Evolutionary conservation across 2,113 vertebrate species (phyloP).

Genomic region (Isurus oxyrinchus): DNA sequence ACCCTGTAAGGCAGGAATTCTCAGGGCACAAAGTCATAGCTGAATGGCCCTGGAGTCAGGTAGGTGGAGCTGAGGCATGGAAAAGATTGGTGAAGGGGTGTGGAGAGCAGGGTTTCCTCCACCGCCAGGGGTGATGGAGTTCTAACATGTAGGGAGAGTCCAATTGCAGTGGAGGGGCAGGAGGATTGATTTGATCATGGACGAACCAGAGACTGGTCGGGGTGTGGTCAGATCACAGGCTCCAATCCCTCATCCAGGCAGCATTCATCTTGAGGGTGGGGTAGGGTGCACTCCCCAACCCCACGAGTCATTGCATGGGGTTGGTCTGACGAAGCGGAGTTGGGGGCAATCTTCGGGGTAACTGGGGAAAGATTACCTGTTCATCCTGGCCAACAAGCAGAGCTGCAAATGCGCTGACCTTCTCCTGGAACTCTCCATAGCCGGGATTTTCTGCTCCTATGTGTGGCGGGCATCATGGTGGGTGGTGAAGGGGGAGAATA

Average conservation of each 20-base stretch:
- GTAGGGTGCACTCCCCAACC: too few species aligned
- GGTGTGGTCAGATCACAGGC: neutral
- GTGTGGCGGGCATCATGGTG: too few species aligned
- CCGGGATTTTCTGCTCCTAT: too few species aligned
- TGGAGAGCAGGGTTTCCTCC: too few species aligned
- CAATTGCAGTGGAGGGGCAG: neutral
- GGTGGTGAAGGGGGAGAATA: too few species aligned
- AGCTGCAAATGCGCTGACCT: neutral
- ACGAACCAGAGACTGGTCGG: neutral
- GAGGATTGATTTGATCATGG: neutral
- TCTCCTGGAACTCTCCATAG: neutral
- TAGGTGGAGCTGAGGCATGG: neutral
- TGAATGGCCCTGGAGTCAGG: neutral
- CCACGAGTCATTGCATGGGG: too few species aligned
- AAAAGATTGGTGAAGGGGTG: neutral
- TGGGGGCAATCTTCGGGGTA: neutral
- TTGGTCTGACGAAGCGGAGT: neutral
- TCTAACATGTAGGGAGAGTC: neutral
- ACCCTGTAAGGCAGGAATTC: neutral
- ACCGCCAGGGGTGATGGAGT: neutral
- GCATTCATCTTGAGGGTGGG: too few species aligned
- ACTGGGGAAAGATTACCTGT: neutral
- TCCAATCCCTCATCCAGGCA: too few species aligned
- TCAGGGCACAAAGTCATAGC: neutral
- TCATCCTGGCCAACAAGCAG: neutral